Evolutionary conservation across 1,140 invertebrate genomes (phyloP).

Genomic region (Drosophila kurseongensis): DNA sequence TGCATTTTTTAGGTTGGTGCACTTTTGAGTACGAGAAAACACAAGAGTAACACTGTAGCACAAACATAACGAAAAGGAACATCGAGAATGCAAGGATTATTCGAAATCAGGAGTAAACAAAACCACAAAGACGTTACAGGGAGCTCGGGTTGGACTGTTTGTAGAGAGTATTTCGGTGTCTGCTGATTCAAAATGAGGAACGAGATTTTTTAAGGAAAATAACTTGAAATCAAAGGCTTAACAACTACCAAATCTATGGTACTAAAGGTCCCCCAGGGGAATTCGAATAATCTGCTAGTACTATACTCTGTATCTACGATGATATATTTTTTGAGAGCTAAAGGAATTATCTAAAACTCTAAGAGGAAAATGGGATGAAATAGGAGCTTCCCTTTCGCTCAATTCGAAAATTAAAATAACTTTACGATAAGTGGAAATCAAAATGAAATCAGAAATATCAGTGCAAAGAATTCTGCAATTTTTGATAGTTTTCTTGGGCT

Average conservation of each 20-base stretch:
- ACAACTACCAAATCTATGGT: constrained; percentile 17
- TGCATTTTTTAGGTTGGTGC: constrained; percentile 38
- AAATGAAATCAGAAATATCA: constrained; percentile 7
- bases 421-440: constrained; percentile 1
- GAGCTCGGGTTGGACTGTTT: constrained; percentile 51
- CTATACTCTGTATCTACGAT: constrained; percentile 15
- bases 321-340: background rate
- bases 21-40: constrained; percentile 47
- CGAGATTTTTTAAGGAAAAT: constrained; percentile 2
- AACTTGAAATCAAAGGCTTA: constrained; percentile 16
- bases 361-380: constrained; percentile 28
- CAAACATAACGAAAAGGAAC: constrained; percentile 57
- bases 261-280: constrained; percentile 10
- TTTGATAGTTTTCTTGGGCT: constrained; percentile 21
- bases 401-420: constrained; percentile 8
- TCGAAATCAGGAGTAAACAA: constrained; percentile 25
- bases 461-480: constrained; percentile 56
- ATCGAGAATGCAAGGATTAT: constrained; percentile 51
- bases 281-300: constrained; percentile 8
- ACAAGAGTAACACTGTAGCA: constrained; percentile 58
- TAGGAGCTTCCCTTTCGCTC: constrained; percentile 16
- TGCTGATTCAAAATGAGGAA: constrained; percentile 25
- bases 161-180: constrained; percentile 45
- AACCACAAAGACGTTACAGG: constrained; percentile 20
- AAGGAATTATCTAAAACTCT: constrained; percentile 8